Evolutionary conservation across 1,140 invertebrate genomes (phyloP), one percentile per base, ranked within the genome.

Genomic region (Camponotus floridanus): DNA sequence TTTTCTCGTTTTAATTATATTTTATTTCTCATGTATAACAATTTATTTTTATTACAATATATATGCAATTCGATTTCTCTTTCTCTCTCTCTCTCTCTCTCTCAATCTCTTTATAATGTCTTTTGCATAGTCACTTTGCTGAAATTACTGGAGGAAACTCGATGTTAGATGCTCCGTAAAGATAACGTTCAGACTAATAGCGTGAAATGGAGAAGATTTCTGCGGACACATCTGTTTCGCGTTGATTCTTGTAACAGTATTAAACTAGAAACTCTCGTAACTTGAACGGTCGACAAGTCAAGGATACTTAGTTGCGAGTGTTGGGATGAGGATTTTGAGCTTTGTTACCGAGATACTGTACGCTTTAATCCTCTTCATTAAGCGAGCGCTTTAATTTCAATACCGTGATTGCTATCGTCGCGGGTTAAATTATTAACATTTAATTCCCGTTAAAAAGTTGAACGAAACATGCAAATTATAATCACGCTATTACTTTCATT

Each of bases 181-280:
- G 79, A 62, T 83, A 83, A 73, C 39, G 79, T 62, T 61, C 55
- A 83, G 31, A 83, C 55, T 74, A 74, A 73, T 61, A 31, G 64
- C 39, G 21, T 33, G 62, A 86, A 79, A 86, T 51, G 85, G n/a
- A 13, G 48, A 33, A 81, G 62, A 85, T 68, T 85, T n/a, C 65
- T 68, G 42, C 39, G 62, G 64, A 80, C 55, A 67, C 65, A 55
- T 86, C 64, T 70, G 42, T 83, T 83, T 84, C 79, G 33, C 79
- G 79, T 84, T 84, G 84, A 88, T 81, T 88, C 88, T 61, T 62
- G 64, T 81, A 88, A 89, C 85, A 84, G 51, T 65, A 76, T 89
- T 89, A 89, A 90, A 89, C 71, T 76, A 42, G 42, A 73, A 90
- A 88, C 78, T 89, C 78, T 51, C 8, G 85, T 89, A 90, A 90